phyloP scores from a whole-genome alignment of 2,113 vertebrate genomes.

The Lophotis ruficrista region DNA sequence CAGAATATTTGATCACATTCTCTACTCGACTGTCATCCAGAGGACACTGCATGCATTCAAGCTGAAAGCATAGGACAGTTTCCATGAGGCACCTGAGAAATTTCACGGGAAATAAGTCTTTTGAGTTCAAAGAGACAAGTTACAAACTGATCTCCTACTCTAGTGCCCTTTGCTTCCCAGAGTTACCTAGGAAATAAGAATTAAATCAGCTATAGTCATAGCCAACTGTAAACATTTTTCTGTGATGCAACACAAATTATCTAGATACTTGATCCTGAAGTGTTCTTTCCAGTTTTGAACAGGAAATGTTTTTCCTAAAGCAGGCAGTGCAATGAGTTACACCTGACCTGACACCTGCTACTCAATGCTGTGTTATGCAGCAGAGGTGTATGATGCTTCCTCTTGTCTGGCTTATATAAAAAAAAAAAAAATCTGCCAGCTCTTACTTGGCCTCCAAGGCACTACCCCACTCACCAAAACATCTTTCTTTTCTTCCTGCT shows the following conservation, averaged over 20 bases:
- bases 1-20: conserved; percentile 58
- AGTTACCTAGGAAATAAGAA: not conserved
- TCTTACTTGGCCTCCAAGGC: not conserved
- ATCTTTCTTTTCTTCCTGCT: not conserved
- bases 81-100: conserved; percentile 63
- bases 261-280: not conserved
- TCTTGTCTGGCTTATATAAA: not conserved
- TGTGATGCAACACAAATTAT: not conserved
- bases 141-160: not conserved
- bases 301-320: not conserved
- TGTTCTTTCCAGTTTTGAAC: conserved; percentile 6
- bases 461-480: not conserved
- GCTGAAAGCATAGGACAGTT: conserved; percentile 49
- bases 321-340: not conserved
- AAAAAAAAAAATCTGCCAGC: not conserved
- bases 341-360: not conserved
- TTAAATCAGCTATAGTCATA: conserved; percentile 26
- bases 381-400: not conserved
- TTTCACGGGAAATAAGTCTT: not conserved
- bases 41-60: conserved; percentile 58
- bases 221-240: conserved; percentile 41
- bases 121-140: conserved; percentile 22
- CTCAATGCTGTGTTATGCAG: not conserved
- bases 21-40: conserved; percentile 50
- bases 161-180: conserved; percentile 16